Conservation (phyloP, 2,888 invertebrate genomes). For the Melieria omissa region DNA sequence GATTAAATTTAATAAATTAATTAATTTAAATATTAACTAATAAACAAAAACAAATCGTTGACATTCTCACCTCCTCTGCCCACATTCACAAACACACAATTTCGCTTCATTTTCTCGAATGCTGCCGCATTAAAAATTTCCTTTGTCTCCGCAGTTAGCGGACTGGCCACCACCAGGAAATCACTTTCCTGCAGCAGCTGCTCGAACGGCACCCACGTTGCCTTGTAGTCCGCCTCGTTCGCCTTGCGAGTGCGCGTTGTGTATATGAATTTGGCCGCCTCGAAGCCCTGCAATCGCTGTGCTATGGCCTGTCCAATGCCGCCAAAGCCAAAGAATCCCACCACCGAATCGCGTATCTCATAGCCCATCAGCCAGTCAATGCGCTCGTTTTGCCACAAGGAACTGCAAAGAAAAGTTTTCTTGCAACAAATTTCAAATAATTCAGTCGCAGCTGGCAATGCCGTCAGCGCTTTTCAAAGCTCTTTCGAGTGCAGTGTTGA, state of each 20-base stretch:
- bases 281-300: conserved; percentile 79
- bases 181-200: conserved; percentile 81
- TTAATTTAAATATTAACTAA: background rate
- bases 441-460: conserved; percentile 18
- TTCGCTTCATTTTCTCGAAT: conserved; percentile 87
- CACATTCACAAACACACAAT: conserved; percentile 87
- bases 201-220: conserved; percentile 77
- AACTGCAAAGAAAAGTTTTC: conserved; percentile 61
- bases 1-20: background rate
- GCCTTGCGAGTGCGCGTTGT: conserved; percentile 74
- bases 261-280: conserved; percentile 79
- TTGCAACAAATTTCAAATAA: conserved; percentile 8
- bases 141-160: conserved; percentile 82
- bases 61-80: conserved; percentile 75
- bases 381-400: conserved; percentile 75
- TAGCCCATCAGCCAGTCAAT: conserved; percentile 83
- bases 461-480: conserved; percentile 26
- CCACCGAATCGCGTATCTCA: conserved; percentile 80
- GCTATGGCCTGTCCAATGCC: conserved; percentile 86
- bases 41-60: conserved; percentile 5
- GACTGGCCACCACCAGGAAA: conserved; percentile 84
- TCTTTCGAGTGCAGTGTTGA: background rate
- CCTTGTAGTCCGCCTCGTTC: conserved; percentile 74
- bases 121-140: conserved; percentile 80
- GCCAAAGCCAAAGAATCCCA: conserved; percentile 88